phyloP scores from a whole-genome alignment of 1,140 invertebrate species.

The Pseudomyrmex sp. region DNA sequence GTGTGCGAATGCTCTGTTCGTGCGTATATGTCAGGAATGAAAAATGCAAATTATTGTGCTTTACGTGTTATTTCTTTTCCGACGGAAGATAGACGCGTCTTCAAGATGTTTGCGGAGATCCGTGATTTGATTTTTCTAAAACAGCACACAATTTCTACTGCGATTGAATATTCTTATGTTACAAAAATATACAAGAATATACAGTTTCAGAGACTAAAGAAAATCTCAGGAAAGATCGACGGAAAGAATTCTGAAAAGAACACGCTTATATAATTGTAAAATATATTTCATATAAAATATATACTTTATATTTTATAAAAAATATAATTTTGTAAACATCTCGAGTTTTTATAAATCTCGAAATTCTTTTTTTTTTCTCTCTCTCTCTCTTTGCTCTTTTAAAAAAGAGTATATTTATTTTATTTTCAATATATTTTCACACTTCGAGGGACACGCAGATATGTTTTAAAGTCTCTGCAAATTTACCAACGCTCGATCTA shows the following conservation, averaged over 20 bases:
- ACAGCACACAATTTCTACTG: conserved; percentile 7
- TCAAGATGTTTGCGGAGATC: neutral
- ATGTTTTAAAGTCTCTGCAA: neutral
- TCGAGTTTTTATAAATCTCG: neutral
- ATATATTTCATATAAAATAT: no score
- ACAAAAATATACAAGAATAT: neutral
- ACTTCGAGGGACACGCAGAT: neutral
- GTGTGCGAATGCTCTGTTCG: neutral
- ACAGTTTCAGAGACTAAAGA: neutral
- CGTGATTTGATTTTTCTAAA: neutral
- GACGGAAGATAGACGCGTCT: neutral
- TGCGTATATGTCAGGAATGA: neutral
- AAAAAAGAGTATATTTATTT: neutral
- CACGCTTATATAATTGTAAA: no score
- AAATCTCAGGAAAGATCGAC: neutral
- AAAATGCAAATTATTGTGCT: neutral
- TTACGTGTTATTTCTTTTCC: neutral
- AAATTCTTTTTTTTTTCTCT: neutral
- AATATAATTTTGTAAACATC: no score
- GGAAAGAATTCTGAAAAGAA: neutral
- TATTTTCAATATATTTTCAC: neutral
- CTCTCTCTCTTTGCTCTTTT: neutral
- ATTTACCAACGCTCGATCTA: neutral
- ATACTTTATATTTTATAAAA: no score
- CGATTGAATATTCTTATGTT: neutral